Evolutionary conservation across 2,888 invertebrate species (phyloP).

Genomic region (Hirtodrosophila cameraria): DNA sequence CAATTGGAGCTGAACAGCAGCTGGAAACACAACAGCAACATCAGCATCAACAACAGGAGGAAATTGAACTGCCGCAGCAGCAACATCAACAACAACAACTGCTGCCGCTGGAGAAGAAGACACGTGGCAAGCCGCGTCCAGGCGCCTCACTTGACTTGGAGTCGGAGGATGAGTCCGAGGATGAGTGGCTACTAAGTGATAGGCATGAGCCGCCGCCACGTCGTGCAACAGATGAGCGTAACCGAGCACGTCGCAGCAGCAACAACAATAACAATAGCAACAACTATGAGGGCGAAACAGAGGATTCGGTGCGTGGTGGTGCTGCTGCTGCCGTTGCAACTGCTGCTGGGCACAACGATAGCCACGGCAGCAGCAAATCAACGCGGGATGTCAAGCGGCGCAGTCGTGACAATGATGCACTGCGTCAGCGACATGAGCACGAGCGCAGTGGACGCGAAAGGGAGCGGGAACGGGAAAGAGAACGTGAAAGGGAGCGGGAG

Average conservation of each 20-base stretch:
- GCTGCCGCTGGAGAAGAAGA: slow-evolving; percentile 23
- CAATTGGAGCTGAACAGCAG: slow-evolving; percentile 5
- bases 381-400: slow-evolving; percentile 55
- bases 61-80: slow-evolving; percentile 12
- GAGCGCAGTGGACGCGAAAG: slow-evolving; percentile 30
- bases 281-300: slow-evolving; percentile 89
- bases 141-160: slow-evolving; percentile 64
- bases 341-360: slow-evolving; percentile 31
- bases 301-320: slow-evolving; percentile 84
- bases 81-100: slow-evolving; percentile 16
- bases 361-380: slow-evolving; percentile 45
- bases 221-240: slow-evolving; percentile 79
- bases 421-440: slow-evolving; percentile 31
- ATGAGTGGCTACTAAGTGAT: slow-evolving; percentile 67
- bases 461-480: slow-evolving; percentile 41
- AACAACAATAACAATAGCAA: slow-evolving; percentile 81
- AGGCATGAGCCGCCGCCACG: slow-evolving; percentile 77
- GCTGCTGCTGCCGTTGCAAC: slow-evolving; percentile 25
- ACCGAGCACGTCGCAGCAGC: slow-evolving; percentile 55
- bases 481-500: slow-evolving; percentile 14
- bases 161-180: slow-evolving; percentile 81
- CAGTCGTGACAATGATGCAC: slow-evolving; percentile 37
- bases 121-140: slow-evolving; percentile 33
- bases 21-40: neutral
- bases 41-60: slow-evolving; percentile 4